These are phyloP conservation scores for Berghia stephanieae DNA, from an alignment of 1,140 invertebrate species.

Conservation along the genomic window DNA sequence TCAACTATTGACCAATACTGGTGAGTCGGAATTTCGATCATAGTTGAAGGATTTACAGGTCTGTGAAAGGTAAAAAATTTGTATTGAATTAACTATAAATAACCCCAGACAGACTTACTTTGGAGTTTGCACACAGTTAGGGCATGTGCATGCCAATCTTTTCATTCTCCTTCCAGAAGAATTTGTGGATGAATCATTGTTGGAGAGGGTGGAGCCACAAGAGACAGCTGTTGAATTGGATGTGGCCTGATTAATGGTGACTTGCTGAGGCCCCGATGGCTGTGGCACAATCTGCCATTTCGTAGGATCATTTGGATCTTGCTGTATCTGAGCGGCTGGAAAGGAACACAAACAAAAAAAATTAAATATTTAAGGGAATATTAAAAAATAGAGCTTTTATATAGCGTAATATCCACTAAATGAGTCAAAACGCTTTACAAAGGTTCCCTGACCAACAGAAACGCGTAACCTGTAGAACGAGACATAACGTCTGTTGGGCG, in stretches of 20 bases:
- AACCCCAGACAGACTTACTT: slow-evolving; percentile 68
- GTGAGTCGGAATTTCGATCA: background rate
- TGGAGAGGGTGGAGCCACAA: slow-evolving; percentile 41
- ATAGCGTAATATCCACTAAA: no score
- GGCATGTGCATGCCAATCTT: slow-evolving; percentile 94
- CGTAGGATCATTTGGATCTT: slow-evolving; percentile 78
- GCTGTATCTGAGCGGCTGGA: slow-evolving; percentile 56
- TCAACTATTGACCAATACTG: no score
- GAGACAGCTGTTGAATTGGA: slow-evolving; percentile 34
- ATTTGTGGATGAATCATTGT: slow-evolving; percentile 37
- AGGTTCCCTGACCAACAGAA: no score
- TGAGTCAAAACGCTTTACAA: no score
- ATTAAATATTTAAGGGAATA: no score
- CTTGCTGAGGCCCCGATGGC: slow-evolving; percentile 33
- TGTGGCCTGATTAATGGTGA: slow-evolving; percentile 43
- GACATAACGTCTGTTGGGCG: no score
- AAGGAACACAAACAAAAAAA: no score
- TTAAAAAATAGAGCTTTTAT: no score
- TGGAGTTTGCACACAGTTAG: slow-evolving; percentile 88
- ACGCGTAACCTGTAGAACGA: no score
- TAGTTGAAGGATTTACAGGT: background rate
- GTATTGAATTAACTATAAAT: background rate
- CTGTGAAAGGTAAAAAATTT: background rate
- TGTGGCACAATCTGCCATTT: slow-evolving; percentile 75
- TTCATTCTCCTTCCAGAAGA: slow-evolving; percentile 70